Base-by-base conservation (phyloP, 1,140 invertebrate genomes). In the Mamestra configurata region DNA sequence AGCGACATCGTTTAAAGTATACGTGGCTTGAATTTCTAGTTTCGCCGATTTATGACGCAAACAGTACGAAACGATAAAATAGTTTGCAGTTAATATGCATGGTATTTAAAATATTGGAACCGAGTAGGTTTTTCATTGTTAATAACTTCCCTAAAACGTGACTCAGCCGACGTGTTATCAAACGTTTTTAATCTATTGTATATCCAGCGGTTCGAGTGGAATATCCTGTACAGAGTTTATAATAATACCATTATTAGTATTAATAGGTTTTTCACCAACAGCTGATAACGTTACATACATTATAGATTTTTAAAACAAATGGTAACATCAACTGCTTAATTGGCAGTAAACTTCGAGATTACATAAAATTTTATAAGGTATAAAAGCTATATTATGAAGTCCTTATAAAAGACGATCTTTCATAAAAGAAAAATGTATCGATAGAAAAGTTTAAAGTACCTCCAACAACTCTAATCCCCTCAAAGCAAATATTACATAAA, bases 121-220 rank as follows among this genome's bases (percentile, higher is more conserved):
- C 10, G n/a, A 20, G 15, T 35, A 35, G 18, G 8, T 37, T 37
- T 31, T 4, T 64, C 37, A 1, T 40, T 40, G n/a, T 18, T 13
- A 13, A 22, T 15, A 68, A 13, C 8, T 66, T 66, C 35, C 35
- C 6, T 35, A 22, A 22, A 40, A 43, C 6, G 43, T 68, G 64
- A 68, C 40, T 49, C 40, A 24, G 64, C 20, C 49, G n/a, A n/a
- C n/a, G 3, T 46, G 35, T 68, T 70, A 68, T 68, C 37, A 22
- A 64, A 40, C 20, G 18, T 24, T 46, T 46, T 15, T 46, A 70
- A 70, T 70, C 37, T 70, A 70, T 70, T 49, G 66, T 27, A 46
- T 46, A 68, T 7, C 18, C 66, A 70, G 43, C 20, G 40, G 13
- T 46, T 49, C 22, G n/a, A 70, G 40, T 46, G 66, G 11, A n/a